These are phyloP conservation scores for Steromphala cineraria DNA, from an alignment of 2,888 invertebrate species.

Conservation along the genomic window DNA sequence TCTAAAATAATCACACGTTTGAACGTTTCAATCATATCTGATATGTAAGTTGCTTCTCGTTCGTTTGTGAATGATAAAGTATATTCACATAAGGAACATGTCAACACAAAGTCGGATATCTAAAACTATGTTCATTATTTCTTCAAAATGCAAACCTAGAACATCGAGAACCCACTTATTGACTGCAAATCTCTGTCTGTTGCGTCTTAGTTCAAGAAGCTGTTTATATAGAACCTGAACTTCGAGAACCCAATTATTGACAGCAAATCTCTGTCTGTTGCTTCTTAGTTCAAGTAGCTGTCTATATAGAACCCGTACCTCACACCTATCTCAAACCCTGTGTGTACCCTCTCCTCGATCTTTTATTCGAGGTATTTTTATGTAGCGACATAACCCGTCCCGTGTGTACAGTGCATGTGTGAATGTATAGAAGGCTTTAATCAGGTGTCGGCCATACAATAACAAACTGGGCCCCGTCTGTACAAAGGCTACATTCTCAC, in stretches of 20 bases:
- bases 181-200: too few relatives aligned
- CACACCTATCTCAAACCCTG: neutral
- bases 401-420: neutral
- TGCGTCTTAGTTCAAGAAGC: neutral
- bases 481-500: constrained; percentile 3
- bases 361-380: neutral
- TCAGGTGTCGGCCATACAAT: neutral
- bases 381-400: neutral
- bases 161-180: too few relatives aligned
- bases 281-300: neutral
- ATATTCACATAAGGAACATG: too few relatives aligned
- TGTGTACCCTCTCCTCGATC: neutral
- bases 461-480: neutral
- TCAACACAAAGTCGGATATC: too few relatives aligned
- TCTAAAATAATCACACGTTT: too few relatives aligned
- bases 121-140: too few relatives aligned
- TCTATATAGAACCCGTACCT: neutral
- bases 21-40: too few relatives aligned
- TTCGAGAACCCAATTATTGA: too few relatives aligned
- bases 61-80: too few relatives aligned
- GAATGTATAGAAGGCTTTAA: neutral
- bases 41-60: too few relatives aligned
- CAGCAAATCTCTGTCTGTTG: too few relatives aligned
- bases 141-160: too few relatives aligned
- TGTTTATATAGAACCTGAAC: neutral